Evolutionary conservation across 2,888 invertebrate genomes (phyloP).

Genomic region (Tenthredo livida): DNA sequence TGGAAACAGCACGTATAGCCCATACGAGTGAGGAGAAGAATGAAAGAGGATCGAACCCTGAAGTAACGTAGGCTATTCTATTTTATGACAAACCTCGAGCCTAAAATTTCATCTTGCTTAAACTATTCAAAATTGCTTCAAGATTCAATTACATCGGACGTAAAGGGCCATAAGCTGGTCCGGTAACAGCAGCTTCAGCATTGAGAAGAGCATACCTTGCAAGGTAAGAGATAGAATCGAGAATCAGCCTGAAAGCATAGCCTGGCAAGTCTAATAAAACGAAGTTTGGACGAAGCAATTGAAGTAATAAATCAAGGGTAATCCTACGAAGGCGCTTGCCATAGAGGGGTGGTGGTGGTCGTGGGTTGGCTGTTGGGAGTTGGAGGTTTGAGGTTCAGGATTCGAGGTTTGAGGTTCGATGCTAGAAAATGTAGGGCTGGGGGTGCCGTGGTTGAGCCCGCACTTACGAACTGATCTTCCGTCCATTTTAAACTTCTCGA

Average conservation of each 20-base stretch:
- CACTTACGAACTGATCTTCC: constrained; percentile 51
- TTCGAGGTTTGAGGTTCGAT: not conserved
- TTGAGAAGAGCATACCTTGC: constrained; percentile 31
- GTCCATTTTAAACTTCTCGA: constrained; percentile 38
- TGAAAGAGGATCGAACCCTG: constrained; percentile 17
- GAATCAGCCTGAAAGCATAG: constrained; percentile 42
- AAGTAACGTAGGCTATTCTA: not conserved
- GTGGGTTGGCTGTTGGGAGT: constrained; percentile 4
- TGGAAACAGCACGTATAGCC: constrained; percentile 6
- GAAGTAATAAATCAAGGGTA: constrained; percentile 53
- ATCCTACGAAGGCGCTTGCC: constrained; percentile 47
- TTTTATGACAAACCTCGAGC: constrained; percentile 39
- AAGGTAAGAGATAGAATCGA: constrained; percentile 33
- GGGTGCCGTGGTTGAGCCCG: constrained; percentile 30
- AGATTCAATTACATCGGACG: constrained; percentile 41
- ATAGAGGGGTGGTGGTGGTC: constrained; percentile 14
- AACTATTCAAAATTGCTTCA: constrained; percentile 41
- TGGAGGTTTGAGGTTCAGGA: constrained; percentile 3
- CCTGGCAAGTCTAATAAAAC: constrained; percentile 52
- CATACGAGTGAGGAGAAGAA: constrained; percentile 11
- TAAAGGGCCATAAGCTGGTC: not conserved
- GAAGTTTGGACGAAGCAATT: constrained; percentile 55
- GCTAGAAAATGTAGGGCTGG: constrained; percentile 9
- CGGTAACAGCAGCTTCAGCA: constrained; percentile 20
- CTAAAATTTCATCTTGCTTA: constrained; percentile 38